phyloP scores from a whole-genome alignment of 2,113 vertebrate species.

The Melospiza georgiana region DNA sequence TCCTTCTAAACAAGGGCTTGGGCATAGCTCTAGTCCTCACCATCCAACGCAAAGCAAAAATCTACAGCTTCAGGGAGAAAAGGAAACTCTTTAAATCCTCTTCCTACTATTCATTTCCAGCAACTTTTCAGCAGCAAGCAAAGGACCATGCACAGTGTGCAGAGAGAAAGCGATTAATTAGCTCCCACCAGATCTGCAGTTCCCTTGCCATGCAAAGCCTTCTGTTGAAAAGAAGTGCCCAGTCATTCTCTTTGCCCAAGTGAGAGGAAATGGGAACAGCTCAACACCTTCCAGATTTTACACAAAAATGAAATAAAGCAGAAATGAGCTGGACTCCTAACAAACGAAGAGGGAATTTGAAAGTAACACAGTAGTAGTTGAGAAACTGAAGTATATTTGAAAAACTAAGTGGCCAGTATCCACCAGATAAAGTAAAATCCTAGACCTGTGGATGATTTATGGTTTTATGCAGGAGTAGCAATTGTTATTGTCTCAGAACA shows the following conservation, averaged over 20 bases:
- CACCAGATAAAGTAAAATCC: background rate
- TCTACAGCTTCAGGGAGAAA: background rate
- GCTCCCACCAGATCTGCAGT: conserved; percentile 40
- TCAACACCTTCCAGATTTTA: background rate
- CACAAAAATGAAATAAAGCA: background rate
- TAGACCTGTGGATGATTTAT: background rate
- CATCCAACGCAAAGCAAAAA: background rate
- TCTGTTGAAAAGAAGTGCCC: conserved; percentile 14
- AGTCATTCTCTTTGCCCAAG: background rate
- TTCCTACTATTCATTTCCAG: background rate
- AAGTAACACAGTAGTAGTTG: background rate
- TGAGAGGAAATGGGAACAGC: background rate
- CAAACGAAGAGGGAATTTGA: background rate
- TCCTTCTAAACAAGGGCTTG: background rate
- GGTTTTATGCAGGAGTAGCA: background rate
- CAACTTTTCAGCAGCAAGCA: background rate
- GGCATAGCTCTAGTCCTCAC: background rate
- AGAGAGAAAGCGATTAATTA: conserved; percentile 20
- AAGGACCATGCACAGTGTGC: background rate
- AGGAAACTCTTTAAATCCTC: background rate
- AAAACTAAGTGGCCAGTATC: background rate
- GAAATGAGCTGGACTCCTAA: background rate
- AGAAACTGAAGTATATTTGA: background rate
- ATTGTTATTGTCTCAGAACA: background rate
- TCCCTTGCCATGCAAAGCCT: background rate